Base-by-base conservation (phyloP, 2,113 vertebrate genomes). In the Oncorhynchus gorbuscha region DNA sequence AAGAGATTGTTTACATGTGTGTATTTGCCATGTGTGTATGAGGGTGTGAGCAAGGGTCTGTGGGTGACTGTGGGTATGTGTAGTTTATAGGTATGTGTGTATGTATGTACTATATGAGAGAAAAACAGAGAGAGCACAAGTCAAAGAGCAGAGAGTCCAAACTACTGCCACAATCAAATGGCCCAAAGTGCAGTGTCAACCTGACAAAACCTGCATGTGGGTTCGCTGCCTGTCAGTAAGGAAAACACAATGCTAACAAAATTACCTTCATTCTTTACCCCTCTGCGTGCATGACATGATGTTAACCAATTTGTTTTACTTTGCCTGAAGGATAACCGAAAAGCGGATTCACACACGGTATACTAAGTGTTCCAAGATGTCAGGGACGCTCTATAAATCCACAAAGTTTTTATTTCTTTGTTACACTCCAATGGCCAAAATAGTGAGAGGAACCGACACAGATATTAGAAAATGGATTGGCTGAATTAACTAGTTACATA, bases 271-370 rank as follows among this genome's bases (percentile, higher is more conserved):
- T 51, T 71, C 61, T 32, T 65, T 49, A 62, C 59, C 64, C 73
- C 22, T 67, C 32, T 24, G n/a, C 3, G 0, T 28, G 64, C 22
- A 20, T 67, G 35, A 75, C 45, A 32, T 55, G 65, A 49, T 58
- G 39, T 30, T 67, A 67, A 24, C 18, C 69, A 13, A 4, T 75
- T 75, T 26, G 6, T 77, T 48, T 61, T 71, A 26, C 16, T 62
- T 73, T 51, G 51, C 28, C 72, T 68, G 18, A 18, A 30, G 64
- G 67, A 58, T 74, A 74, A 78, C 45, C 71, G 77, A 71, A 72
- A 75, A 20, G 65, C 30, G 51, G 26, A 70, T 75, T 74, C 48
- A 66, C 70, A 72, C 72, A 45, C 7, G 22, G 70, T 22, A 62
- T 77, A 51, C 18, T 62, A 67, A 76, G 73, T 66, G 39, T 62